Base-by-base conservation (phyloP, 2,888 invertebrate species). In the Cataglyphis cursor region DNA sequence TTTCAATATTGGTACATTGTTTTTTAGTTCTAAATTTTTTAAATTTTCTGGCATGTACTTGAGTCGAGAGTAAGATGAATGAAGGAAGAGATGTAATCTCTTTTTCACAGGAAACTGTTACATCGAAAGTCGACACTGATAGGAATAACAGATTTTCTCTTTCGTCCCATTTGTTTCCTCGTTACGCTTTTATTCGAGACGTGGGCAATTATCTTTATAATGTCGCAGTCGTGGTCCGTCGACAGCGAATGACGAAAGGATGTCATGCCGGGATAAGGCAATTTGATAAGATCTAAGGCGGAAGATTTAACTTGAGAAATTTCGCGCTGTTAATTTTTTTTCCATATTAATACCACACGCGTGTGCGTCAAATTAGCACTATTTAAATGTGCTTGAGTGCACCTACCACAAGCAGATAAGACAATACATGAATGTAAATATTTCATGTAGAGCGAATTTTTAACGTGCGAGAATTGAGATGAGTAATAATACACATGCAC, bases 231-330 rank as follows among this genome's bases (percentile, higher is more conserved):
- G 44, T 51, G 21, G 35, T 24, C 21, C 12, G 38, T 15, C 38
- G 38, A 64, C 65, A 28, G 31, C 51, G 66, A 48, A 66, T 66
- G 76, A 76, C 64, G 66, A 75, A 75, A 65, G 75, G 18, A 65
- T 48, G 24, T 18, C 24, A 21, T 48, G 24, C 18, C 54, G 18
- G 3, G 24, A 65, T 51, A n/a, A n/a, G n/a, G 75, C 65, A 57
- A 74, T 41, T 48, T 41, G 44, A 35, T 28, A 65, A 62, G 35
- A 51, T 65, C 31, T 35, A 48, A 48, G 65, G 38, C 65, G 51
- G 66, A 76, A 76, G 66, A 54, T 66, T 65, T 66, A 38, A 51
- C 35, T 48, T 57, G 78, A 28, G 72, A 41, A 80, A 80, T 80
- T 68, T 70, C 41, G 65, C 21, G 54, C 54, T 68, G 31, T 72